Evolutionary conservation across 1,140 invertebrate genomes (phyloP).

Genomic region (Pissodes strobi): DNA sequence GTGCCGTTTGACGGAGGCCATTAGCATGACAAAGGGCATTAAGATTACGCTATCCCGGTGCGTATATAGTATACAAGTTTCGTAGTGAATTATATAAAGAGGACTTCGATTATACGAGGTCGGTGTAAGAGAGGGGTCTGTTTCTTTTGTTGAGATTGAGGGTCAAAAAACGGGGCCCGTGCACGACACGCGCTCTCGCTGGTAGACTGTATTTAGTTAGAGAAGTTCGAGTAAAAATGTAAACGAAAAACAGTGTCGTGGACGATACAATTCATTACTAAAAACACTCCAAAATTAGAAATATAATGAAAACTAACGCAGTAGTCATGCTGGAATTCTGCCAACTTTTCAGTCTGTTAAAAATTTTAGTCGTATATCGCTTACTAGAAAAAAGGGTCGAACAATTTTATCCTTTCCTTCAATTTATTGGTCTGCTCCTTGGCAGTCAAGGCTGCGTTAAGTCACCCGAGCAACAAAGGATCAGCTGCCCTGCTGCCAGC

Average conservation of each 20-base stretch:
- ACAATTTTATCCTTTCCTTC: no score
- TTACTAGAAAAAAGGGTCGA: no score
- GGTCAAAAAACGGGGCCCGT: slow-evolving; percentile 54
- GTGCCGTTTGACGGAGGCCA: slow-evolving; percentile 36
- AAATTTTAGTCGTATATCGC: no score
- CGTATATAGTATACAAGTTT: slow-evolving; percentile 24
- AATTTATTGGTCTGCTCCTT: no score
- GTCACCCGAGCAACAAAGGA: no score
- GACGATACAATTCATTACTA: no score
- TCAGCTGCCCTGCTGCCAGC: no score
- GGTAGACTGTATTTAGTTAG: slow-evolving; percentile 10
- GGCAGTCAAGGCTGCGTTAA: no score
- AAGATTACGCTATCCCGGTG: slow-evolving; percentile 52
- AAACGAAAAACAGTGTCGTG: slow-evolving; percentile 25
- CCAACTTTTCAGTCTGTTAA: no score
- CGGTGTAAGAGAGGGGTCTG: slow-evolving; percentile 35
- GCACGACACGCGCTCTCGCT: slow-evolving; percentile 46
- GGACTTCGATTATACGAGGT: slow-evolving; percentile 36
- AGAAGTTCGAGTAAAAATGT: slow-evolving; percentile 14
- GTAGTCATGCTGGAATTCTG: no score
- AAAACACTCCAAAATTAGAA: no score
- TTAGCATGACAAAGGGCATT: slow-evolving; percentile 53
- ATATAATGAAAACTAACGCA: no score
- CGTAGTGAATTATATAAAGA: slow-evolving; percentile 24
- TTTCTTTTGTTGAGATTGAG: slow-evolving; percentile 51